phyloP scores from a whole-genome alignment of 2,797 vertebrate genomes.

The Aselliscus stoliczkanus region DNA sequence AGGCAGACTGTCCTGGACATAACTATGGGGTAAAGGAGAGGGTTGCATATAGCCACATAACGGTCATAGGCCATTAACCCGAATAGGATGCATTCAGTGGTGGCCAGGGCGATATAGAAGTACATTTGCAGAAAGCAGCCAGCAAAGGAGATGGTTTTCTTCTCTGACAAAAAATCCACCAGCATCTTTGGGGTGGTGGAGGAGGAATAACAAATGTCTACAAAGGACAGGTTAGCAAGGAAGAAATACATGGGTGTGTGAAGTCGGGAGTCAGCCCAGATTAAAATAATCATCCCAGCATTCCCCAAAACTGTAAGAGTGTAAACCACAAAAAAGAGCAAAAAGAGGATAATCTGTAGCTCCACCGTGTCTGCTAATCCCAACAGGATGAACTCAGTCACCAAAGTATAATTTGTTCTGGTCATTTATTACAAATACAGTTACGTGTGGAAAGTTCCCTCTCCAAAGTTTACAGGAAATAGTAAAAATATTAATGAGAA shows the following conservation, averaged over 20 bases:
- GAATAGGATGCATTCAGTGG: conserved; percentile 44
- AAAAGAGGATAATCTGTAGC: neutral
- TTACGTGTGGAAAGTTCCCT: neutral
- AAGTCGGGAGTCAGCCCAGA: neutral
- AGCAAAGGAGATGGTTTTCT: conserved; percentile 37
- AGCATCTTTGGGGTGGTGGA: conserved; percentile 49
- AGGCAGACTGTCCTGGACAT: conserved; percentile 46
- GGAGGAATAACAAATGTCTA: conserved; percentile 38
- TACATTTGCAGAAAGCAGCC: conserved; percentile 60
- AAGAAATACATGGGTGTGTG: conserved; percentile 65
- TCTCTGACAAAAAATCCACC: neutral
- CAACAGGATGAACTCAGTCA: conserved; percentile 51
- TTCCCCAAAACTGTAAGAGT: conserved; percentile 43
- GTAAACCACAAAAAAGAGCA: conserved; percentile 52
- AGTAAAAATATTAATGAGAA: neutral
- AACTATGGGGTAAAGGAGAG: conserved; percentile 49
- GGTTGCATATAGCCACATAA: conserved; percentile 52
- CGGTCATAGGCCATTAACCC: conserved; percentile 64
- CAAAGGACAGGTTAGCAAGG: conserved; percentile 52
- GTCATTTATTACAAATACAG: neutral
- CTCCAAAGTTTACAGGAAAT: neutral
- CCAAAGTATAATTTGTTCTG: neutral
- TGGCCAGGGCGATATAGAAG: conserved; percentile 9
- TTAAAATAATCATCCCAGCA: conserved; percentile 48
- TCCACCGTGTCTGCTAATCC: conserved; percentile 40